Conservation (phyloP, 2,113 vertebrate species). For the Siniperca knerii region DNA sequence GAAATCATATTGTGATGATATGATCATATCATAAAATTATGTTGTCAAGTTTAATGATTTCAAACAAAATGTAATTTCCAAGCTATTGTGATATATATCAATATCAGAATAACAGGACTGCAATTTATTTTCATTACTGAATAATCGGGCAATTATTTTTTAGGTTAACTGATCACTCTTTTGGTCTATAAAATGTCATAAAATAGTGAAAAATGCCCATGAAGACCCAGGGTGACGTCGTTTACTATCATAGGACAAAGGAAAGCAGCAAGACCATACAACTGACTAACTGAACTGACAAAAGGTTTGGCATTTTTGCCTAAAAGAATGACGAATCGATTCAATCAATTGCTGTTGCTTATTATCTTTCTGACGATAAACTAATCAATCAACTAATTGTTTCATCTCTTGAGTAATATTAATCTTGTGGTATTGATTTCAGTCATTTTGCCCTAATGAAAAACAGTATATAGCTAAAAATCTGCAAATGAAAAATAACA, state of each 20-base stretch:
- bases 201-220: background rate
- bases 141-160: background rate
- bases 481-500: constrained; percentile 40
- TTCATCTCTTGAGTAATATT: background rate
- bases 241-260: background rate
- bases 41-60: background rate
- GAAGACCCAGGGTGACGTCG: background rate
- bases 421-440: background rate
- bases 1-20: background rate
- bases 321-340: too few species aligned
- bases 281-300: too few species aligned
- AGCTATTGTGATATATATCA: background rate
- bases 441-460: constrained; percentile 17
- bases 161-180: background rate
- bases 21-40: background rate
- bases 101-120: background rate
- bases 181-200: background rate
- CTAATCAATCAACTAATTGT: background rate
- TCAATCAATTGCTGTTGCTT: too few species aligned
- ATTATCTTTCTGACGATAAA: background rate
- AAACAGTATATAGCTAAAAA: constrained; percentile 1
- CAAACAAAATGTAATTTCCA: background rate
- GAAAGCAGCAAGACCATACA: background rate
- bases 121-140: background rate
- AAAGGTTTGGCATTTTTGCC: background rate